Evolutionary conservation across 2,797 vertebrate genomes (phyloP).

Genomic region (Discoglossus pictus): DNA sequence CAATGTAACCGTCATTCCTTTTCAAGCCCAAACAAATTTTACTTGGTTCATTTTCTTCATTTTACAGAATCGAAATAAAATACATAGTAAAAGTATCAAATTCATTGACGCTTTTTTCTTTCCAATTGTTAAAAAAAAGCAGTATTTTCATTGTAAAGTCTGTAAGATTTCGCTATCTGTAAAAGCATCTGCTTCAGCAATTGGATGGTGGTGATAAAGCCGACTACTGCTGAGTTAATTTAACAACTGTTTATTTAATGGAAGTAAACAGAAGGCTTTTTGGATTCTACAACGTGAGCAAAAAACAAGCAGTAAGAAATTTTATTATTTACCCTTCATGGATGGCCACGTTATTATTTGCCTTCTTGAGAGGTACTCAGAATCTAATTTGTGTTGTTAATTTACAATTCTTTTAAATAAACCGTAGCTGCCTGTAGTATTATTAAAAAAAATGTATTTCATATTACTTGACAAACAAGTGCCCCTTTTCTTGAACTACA

Average conservation of each 20-base stretch:
- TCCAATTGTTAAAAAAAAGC: not conserved
- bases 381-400: too few relatives aligned
- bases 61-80: not conserved
- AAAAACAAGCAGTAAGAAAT: slow-evolving; percentile 12
- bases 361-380: too few relatives aligned
- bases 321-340: slow-evolving; percentile 40
- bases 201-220: slow-evolving; percentile 13
- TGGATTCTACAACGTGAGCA: slow-evolving; percentile 5
- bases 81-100: slow-evolving; percentile 6
- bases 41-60: slow-evolving; percentile 1
- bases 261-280: slow-evolving; percentile 46
- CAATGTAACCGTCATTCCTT: not conserved
- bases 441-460: too few relatives aligned
- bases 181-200: slow-evolving; percentile 35
- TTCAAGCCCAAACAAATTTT: not conserved
- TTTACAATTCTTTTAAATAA: too few relatives aligned
- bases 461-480: too few relatives aligned
- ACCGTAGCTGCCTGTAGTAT: too few relatives aligned
- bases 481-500: too few relatives aligned
- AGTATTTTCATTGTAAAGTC: slow-evolving; percentile 9
- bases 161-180: slow-evolving; percentile 19
- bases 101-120: slow-evolving; percentile 7
- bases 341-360: slow-evolving; percentile 4
- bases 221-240: slow-evolving; percentile 40
- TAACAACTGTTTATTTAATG: slow-evolving; percentile 37